Evolutionary conservation across 2,113 vertebrate genomes (phyloP), one percentile per base, ranked within the genome.

Genomic region (Lepus timidus): DNA sequence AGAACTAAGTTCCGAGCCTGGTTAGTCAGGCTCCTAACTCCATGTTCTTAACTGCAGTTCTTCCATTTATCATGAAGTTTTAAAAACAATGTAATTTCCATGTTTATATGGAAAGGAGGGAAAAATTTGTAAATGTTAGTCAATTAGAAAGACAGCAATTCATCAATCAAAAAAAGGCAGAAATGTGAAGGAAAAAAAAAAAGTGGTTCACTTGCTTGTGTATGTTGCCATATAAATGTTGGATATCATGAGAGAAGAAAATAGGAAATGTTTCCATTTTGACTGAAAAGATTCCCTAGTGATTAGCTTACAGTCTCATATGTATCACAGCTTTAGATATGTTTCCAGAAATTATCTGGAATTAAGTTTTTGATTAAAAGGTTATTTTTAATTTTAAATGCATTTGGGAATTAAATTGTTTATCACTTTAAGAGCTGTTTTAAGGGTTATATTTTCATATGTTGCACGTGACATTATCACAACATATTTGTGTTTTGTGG

Each of bases 231-330:
- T 33, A 51, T 58, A 90, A 25, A 9, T 73, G 1, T 25, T 19
- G 14, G 11, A 22, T 70, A 49, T 76, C 65, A 61, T 49, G 14
- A 9, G 22, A 68, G 8, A 13, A 13, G 16, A 6, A 7, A 7
- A 6, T 49, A 27, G 13, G 13, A 11, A 78, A 74, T 20, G 13
- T 85, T 82, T 85, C 29, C 33, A 4, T 88, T 80, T 64, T 31
- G 2, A 79, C 70, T 62, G 68, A 90, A 91, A 65, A 58, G 44
- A 36, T 70, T 78, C 11, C 2, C 58, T 14, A 88, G 67, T 85
- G 44, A 76, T 39, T 92, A 92, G 29, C 31, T n/a, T 96, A n/a
- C 8, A 79, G 33, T 11, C 27, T 79, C 23, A 74, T 85, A 94
- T 29, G 9, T 81, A 27, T 55, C 62, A 20, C 0, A 92, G 9